phyloP scores from a whole-genome alignment of 2,888 invertebrate species.

The Dynastes grantii region DNA sequence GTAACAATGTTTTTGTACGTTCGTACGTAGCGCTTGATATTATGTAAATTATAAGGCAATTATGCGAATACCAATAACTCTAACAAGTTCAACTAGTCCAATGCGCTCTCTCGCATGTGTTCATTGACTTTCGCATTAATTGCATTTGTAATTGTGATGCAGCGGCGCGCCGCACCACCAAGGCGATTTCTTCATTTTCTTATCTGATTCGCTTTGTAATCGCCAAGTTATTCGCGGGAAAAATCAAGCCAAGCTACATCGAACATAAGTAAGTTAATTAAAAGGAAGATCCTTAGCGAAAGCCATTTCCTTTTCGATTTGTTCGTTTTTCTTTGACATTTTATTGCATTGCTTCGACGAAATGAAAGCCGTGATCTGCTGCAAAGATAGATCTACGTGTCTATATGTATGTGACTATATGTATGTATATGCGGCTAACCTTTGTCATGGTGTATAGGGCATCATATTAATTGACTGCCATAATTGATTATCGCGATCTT shows the following conservation, averaged over 20 bases:
- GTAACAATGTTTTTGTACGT: constrained; percentile 16
- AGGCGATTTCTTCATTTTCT: constrained; percentile 22
- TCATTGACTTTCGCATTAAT: constrained; percentile 34
- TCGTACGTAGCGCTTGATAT: constrained; percentile 3
- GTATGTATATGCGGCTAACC: neutral
- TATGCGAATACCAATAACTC: constrained; percentile 42
- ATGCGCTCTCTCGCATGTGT: constrained; percentile 23
- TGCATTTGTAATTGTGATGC: constrained; percentile 29
- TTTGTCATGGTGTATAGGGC: neutral
- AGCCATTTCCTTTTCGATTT: constrained; percentile 8
- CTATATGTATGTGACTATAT: neutral
- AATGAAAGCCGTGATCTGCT: no score
- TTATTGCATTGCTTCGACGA: no score
- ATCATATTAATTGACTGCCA: no score
- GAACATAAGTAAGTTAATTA: constrained; percentile 4
- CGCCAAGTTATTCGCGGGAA: constrained; percentile 16
- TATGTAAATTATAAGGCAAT: constrained; percentile 41
- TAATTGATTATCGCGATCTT: no score
- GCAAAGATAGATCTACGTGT: neutral
- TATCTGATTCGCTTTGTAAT: constrained; percentile 17
- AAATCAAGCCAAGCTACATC: constrained; percentile 5
- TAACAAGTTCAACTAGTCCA: constrained; percentile 34
- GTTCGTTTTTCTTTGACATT: constrained; percentile 2
- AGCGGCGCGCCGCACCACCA: neutral
- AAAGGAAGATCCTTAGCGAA: constrained; percentile 7